These are phyloP conservation scores for Triplophysa yarkandensis DNA, from an alignment of 2,797 vertebrate genomes.

Conservation along the genomic window DNA sequence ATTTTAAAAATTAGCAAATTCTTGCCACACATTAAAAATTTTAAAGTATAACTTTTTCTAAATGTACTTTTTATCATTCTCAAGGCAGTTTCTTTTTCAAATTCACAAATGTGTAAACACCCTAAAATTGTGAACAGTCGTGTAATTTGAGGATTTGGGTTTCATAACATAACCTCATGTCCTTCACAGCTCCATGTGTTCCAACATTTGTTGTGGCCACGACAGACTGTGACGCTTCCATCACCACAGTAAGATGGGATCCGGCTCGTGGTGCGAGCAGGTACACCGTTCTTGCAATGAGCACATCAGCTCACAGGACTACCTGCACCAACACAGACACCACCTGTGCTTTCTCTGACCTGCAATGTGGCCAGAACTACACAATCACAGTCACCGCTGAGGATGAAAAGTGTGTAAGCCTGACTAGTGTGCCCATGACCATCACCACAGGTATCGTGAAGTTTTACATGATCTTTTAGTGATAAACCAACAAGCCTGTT, in stretches of 20 bases:
- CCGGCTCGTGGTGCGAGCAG: constrained; percentile 59
- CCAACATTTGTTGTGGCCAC: constrained; percentile 60
- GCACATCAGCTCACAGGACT: constrained; percentile 55
- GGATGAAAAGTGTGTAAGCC: constrained; percentile 62
- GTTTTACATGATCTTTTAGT: too few species aligned
- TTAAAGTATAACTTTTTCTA: too few species aligned
- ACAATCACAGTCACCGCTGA: constrained; percentile 67
- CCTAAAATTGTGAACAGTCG: too few species aligned
- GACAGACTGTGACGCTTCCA: constrained; percentile 65
- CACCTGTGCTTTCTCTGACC: constrained; percentile 62
- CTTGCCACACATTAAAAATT: too few species aligned
- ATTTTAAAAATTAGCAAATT: too few species aligned
- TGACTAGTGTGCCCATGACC: constrained; percentile 57
- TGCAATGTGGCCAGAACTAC: constrained; percentile 77
- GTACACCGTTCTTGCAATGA: constrained; percentile 66
- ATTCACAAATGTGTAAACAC: too few species aligned
- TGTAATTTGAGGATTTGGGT: not conserved
- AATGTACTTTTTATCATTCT: too few species aligned
- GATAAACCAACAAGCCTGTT: too few species aligned
- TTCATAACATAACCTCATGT: not conserved
- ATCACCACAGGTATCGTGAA: constrained; percentile 71
- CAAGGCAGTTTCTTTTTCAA: too few species aligned
- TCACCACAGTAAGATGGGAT: constrained; percentile 72
- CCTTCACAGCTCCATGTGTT: constrained; percentile 71
- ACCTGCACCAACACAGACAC: constrained; percentile 61